Evolutionary conservation across 2,113 vertebrate species (phyloP), one percentile per base, ranked within the genome.

Genomic region (Castor canadensis): DNA sequence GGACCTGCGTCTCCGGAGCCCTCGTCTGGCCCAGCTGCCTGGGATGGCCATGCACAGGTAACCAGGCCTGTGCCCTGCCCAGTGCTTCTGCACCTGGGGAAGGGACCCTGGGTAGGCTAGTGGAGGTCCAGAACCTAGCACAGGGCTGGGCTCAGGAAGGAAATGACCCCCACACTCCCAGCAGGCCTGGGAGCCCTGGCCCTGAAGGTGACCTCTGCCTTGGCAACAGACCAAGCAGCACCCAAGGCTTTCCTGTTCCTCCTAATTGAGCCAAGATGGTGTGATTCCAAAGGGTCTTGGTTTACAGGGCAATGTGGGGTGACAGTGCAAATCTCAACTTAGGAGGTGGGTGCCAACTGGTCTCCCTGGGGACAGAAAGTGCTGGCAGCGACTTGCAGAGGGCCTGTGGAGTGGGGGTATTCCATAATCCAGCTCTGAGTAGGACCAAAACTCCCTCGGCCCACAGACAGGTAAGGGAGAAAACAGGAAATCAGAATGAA

Each of bases 1-100:
- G 96, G 98, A 99, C 90, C 80, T 81, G 66, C 38, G 66, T 43
- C n/a, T 96, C 7, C 91, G 90, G 43, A 43, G 43, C 30, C 80
- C 49, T 24, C 86, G 58, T 26, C 73, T 81, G 60, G 94, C 69
- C 43, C 87, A 92, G 45, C 79, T 95, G 60, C 85, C 93, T 0
- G 43, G 94, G 75, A 80, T 93, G 93, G 85, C 94, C 30, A 0
- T 82, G 82, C 77, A 93, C 95, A 97, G 97, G 97, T 97, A 92
- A 87, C 45, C 6, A 2, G n/a, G 45, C 12, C 15, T 6, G 1
- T 1, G 6, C 24, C 52, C 16, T 22, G 49, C 35, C 28, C 12
- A 26, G 64, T 26, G 43, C 13, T 60, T 35, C 20, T 35, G 5
- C 11, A 77, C 28, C 66, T 9, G 67, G 66, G 72, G 24, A 38